These are phyloP conservation scores for Pocillopora damicornis DNA, from an alignment of 64 coral and sea anemone genomes.

Conservation along the genomic window DNA sequence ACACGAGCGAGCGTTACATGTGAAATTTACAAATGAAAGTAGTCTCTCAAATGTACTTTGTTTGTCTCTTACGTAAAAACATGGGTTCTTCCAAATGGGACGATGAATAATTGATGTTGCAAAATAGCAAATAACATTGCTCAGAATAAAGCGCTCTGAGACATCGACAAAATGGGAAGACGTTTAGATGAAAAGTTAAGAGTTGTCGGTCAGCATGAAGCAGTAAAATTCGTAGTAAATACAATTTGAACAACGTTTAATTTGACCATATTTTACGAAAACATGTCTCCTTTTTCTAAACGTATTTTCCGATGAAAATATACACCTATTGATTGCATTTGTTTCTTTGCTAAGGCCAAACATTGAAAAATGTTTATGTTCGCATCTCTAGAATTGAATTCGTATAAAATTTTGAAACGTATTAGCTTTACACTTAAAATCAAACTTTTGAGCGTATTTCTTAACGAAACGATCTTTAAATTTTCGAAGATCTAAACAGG, in stretches of 20 bases:
- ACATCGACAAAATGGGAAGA: neutral
- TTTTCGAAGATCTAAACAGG: too few relatives aligned
- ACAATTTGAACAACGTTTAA: neutral
- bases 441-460: neutral
- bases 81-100: neutral
- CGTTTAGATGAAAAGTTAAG: neutral
- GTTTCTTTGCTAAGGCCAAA: neutral
- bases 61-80: neutral
- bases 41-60: neutral
- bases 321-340: neutral
- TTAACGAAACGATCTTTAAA: neutral
- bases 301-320: neutral
- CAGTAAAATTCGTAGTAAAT: neutral
- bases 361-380: neutral
- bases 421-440: neutral
- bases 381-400: neutral
- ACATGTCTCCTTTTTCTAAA: neutral
- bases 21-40: neutral
- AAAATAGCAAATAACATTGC: neutral
- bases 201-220: neutral
- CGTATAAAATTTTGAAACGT: neutral
- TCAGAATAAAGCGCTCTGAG: neutral
- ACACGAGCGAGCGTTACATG: neutral
- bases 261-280: neutral
- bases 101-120: constrained; percentile 1